A percentile compares a stretch with the other conserved stretches of the same genome.
phyloP scores from a whole-genome alignment of 2,113 vertebrate species.

The Rafetus swinhoei region DNA sequence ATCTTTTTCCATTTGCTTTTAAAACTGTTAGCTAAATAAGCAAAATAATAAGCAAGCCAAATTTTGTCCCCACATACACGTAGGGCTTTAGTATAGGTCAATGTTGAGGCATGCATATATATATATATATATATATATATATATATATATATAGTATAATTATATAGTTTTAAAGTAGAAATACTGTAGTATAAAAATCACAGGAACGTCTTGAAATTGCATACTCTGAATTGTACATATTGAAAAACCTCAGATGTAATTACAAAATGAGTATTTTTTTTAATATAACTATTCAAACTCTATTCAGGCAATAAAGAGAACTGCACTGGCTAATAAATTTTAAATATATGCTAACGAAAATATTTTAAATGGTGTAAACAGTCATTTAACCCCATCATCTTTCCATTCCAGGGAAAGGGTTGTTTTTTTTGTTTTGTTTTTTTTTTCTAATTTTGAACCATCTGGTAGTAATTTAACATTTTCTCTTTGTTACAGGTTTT shows the following conservation, averaged over 20 bases:
- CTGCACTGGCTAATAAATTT: neutral
- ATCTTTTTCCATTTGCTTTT: neutral
- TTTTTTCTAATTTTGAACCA: neutral
- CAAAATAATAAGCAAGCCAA: neutral
- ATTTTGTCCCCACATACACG: neutral
- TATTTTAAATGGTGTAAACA: neutral
- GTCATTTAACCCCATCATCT: neutral
- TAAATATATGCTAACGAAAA: neutral
- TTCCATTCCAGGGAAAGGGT: neutral
- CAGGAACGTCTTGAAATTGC: neutral
- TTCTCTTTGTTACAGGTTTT: neutral
- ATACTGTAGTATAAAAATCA: neutral
- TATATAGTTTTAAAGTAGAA: neutral
- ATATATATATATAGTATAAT: neutral
- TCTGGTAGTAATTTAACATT: neutral
- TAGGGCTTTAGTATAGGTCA: neutral
- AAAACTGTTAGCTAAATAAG: neutral
- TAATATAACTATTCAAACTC: neutral
- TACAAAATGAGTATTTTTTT: neutral
- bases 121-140: rapidly evolving
- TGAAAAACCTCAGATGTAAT: neutral
- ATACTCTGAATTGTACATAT: neutral
- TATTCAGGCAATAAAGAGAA: neutral
- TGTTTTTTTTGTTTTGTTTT: no score
- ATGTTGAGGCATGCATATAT: rapidly evolving